These are phyloP conservation scores for Camelus bactrianus DNA, from an alignment of 2,113 vertebrate species.

Conservation along the genomic window DNA sequence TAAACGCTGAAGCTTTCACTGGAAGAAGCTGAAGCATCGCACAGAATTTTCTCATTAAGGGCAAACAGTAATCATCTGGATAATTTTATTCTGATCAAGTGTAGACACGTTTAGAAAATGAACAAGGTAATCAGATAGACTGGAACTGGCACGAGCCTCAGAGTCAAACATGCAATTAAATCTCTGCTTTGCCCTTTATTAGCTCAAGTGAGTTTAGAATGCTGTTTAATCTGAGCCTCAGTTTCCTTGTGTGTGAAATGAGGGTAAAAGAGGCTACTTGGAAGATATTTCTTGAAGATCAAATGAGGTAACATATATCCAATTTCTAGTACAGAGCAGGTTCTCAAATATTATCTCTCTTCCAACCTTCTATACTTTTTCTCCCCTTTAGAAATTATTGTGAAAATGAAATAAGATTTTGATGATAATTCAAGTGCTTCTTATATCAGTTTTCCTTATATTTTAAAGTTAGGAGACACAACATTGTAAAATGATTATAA, in stretches of 20 bases:
- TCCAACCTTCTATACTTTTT: not conserved
- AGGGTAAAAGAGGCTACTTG: not conserved
- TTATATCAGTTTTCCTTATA: not conserved
- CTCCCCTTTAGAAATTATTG: not conserved
- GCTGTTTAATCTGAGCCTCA: not conserved
- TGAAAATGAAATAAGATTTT: conserved; percentile 26
- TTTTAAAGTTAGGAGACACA: not conserved
- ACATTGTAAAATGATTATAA: too few relatives aligned
- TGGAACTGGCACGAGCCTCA: not conserved
- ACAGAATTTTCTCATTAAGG: not conserved
- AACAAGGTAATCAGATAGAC: not conserved
- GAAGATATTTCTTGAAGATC: not conserved
- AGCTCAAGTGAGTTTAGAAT: not conserved
- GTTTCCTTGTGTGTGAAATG: not conserved
- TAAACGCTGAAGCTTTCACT: not conserved
- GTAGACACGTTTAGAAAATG: conserved; percentile 43
- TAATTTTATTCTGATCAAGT: conserved; percentile 10
- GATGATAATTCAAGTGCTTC: not conserved
- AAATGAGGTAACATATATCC: not conserved
- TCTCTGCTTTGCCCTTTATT: not conserved
- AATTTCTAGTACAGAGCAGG: not conserved
- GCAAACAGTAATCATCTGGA: not conserved
- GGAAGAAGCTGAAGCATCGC: not conserved
- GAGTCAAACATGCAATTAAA: not conserved
- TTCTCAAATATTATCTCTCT: not conserved